Evolutionary conservation across 2,113 vertebrate genomes (phyloP), one percentile per base, ranked within the genome.

Genomic region (Cebidichthys violaceus): DNA sequence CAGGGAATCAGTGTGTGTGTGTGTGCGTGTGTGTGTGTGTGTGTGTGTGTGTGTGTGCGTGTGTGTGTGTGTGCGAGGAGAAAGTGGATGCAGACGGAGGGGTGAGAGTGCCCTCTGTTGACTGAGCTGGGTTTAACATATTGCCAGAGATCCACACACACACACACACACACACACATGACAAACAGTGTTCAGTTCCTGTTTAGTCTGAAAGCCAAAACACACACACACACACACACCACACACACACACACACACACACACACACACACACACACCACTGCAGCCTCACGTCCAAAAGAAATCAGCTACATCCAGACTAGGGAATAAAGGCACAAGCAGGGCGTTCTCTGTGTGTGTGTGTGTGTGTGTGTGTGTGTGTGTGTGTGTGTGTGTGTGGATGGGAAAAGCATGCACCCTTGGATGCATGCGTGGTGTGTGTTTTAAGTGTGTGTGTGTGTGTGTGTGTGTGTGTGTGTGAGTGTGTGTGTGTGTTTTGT

Each of bases 91-190:
- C 29, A 69, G 59, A 85, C 31, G 29, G 68, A 92, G 88, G 87
- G 52, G 75, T 71, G 22, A 86, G 62, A 91, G 89, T 89, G 92
- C 93, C 93, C 92, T 91, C 93, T 94, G 66, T 93, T 90, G 92
- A 61, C 81, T 14, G 39, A 84, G 35, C 14, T 15, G 14, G 27
- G 70, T 73, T 27, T 35, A 33, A 33, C 84, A 79, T 52, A 14
- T 31, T 9, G 31, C 24, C 37, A 20, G 61, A 64, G 24, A 74
- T 20, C 39, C 11, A 41, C 24, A 37, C 37, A 41, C 18, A 50
- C 18, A 41, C 18, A 24, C 37, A 27, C 15, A 50, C 45, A 18
- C 2, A 10, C 14, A 10, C 18, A 20, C 7, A 2, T n/a, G 27
- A 27, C 29, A 13, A 37, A 57, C 50, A 52, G 65, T 70, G 64